These are phyloP conservation scores for Diadegma fenestrale DNA, from an alignment of 2,888 invertebrate genomes.

Conservation along the genomic window DNA sequence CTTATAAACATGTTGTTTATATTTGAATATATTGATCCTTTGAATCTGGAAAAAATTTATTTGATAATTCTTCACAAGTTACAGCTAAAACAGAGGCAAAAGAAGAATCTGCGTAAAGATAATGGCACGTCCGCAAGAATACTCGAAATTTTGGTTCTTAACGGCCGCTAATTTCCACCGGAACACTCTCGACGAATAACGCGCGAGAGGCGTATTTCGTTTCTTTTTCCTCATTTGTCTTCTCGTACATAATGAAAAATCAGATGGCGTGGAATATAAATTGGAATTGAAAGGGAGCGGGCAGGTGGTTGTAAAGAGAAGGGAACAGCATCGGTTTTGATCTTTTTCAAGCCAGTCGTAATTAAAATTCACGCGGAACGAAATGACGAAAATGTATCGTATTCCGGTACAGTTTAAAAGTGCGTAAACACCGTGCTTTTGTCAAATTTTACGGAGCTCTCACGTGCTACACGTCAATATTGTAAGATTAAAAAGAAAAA, in stretches of 20 bases:
- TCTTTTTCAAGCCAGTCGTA: constrained; percentile 3
- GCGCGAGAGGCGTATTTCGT: not conserved
- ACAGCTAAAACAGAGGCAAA: constrained; percentile 63
- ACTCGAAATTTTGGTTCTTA: constrained; percentile 11
- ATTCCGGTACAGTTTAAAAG: constrained; percentile 16
- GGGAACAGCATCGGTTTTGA: constrained; percentile 35
- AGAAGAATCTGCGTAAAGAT: constrained; percentile 57
- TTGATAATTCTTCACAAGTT: constrained; percentile 65
- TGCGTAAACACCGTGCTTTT: constrained; percentile 34
- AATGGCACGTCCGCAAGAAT: constrained; percentile 34
- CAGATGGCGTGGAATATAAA: constrained; percentile 43
- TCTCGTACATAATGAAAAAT: constrained; percentile 18
- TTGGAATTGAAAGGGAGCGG: constrained; percentile 34
- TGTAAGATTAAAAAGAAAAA: constrained; percentile 25
- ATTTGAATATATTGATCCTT: constrained; percentile 2
- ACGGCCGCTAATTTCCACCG: not conserved
- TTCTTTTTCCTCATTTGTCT: not conserved
- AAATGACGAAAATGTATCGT: constrained; percentile 24
- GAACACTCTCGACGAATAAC: constrained; percentile 33
- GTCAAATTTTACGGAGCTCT: constrained; percentile 34
- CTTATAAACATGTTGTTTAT: too few relatives aligned
- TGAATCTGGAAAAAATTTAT: constrained; percentile 64
- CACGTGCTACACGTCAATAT: constrained; percentile 36
- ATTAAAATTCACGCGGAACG: constrained; percentile 26
- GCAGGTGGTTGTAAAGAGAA: not conserved